Conservation (phyloP, 2,113 vertebrate genomes). For the Xyrauchen texanus region DNA sequence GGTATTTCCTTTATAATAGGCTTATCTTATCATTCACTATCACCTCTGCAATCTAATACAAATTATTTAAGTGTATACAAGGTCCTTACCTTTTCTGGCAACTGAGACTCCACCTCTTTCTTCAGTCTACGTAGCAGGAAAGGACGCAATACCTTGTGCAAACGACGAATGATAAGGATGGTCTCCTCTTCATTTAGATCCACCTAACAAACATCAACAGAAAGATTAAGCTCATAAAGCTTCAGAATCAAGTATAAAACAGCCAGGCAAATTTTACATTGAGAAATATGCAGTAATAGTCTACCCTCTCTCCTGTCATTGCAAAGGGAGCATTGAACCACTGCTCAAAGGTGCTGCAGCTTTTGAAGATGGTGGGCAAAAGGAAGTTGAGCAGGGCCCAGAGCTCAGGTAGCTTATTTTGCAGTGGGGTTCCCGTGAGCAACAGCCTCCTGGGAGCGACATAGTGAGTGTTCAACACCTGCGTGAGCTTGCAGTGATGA, state of each 20-base stretch:
- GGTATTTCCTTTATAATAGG: no score
- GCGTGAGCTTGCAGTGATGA: constrained; percentile 96
- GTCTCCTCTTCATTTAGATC: constrained; percentile 98
- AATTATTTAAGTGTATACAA: not conserved
- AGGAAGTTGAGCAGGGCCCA: constrained; percentile 98
- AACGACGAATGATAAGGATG: constrained; percentile 94
- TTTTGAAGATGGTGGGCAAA: constrained; percentile 97
- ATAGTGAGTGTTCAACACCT: constrained; percentile 96
- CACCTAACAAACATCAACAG: constrained; percentile 72
- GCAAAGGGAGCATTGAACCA: constrained; percentile 99
- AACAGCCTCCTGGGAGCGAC: constrained; percentile 92
- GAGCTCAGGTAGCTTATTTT: constrained; percentile 96
- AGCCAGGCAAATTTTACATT: not conserved
- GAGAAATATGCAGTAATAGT: no score
- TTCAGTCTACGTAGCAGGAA: constrained; percentile 93
- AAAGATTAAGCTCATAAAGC: not conserved
- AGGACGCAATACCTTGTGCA: constrained; percentile 94
- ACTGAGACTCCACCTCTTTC: constrained; percentile 97
- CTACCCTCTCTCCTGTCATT: constrained; percentile 96
- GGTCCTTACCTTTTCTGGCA: constrained; percentile 89
- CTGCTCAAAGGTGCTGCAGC: constrained; percentile 97
- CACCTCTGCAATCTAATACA: no score
- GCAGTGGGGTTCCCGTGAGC: constrained; percentile 91
- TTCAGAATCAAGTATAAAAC: not conserved
- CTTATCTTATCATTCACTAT: no score